Conservation (phyloP, 2,888 invertebrate genomes). For the Cosmopolites sordidus region DNA sequence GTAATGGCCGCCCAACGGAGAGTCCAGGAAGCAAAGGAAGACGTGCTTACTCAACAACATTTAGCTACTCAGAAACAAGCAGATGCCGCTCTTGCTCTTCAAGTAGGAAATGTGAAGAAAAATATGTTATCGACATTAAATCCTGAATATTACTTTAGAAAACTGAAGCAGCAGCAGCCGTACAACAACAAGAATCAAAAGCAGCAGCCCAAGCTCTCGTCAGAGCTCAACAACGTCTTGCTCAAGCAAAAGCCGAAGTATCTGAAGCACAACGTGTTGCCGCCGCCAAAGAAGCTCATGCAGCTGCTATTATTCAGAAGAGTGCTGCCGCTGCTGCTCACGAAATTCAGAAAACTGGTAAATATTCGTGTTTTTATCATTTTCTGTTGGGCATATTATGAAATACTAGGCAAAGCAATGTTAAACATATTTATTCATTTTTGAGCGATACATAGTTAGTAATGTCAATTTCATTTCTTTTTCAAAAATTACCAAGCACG, state of each 20-base stretch:
- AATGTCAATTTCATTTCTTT: too few relatives aligned
- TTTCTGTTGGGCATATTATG: too few relatives aligned
- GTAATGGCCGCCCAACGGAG: conserved; percentile 69
- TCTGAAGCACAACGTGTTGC: conserved; percentile 70
- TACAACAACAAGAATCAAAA: conserved; percentile 63
- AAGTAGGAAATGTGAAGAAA: too few relatives aligned
- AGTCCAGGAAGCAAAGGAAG: conserved; percentile 69
- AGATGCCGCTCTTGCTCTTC: conserved; percentile 56
- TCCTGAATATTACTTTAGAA: conserved; percentile 27
- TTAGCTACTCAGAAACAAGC: conserved; percentile 71
- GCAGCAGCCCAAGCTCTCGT: conserved; percentile 64
- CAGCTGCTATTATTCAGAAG: conserved; percentile 66
- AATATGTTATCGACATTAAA: too few relatives aligned
- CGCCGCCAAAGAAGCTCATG: conserved; percentile 67
- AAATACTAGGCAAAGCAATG: too few relatives aligned
- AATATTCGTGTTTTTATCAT: background rate
- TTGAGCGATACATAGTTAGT: too few relatives aligned
- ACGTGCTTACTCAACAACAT: conserved; percentile 66
- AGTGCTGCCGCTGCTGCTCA: conserved; percentile 67
- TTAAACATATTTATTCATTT: too few relatives aligned
- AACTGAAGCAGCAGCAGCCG: conserved; percentile 63
- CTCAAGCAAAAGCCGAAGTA: conserved; percentile 65
- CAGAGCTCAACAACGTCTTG: conserved; percentile 65
- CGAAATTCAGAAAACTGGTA: conserved; percentile 63
- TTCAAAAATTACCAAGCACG: too few relatives aligned